phyloP scores from a whole-genome alignment of 2,797 vertebrate genomes.

The Manis pentadactyla region DNA sequence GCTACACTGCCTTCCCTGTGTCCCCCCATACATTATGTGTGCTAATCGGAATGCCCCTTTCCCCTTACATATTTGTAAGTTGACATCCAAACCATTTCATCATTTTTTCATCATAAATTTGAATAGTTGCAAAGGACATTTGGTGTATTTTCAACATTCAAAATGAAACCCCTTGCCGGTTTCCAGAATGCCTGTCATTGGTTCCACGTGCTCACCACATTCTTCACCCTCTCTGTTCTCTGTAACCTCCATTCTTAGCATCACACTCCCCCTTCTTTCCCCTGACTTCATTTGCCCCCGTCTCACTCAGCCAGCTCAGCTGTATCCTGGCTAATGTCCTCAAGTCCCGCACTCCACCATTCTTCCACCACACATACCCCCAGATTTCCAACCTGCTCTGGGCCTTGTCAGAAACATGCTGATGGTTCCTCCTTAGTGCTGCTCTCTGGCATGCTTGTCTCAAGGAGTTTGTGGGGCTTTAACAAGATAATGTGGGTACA shows the following conservation, averaged over 20 bases:
- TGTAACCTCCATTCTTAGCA: neutral
- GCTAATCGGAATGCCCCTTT: neutral
- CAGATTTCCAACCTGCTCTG: neutral
- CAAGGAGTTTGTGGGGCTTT: neutral
- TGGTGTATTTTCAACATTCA: slow-evolving; percentile 23
- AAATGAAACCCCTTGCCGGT: neutral
- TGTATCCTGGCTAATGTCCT: neutral
- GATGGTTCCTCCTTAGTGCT: neutral
- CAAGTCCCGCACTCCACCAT: neutral
- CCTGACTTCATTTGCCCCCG: neutral
- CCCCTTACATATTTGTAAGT: neutral
- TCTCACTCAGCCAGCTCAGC: neutral
- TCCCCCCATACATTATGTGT: too few relatives aligned
- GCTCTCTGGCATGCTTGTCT: neutral
- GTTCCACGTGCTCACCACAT: neutral
- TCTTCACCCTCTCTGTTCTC: neutral
- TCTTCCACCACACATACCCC: neutral
- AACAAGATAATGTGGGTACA: neutral
- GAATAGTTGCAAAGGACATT: slow-evolving; percentile 25
- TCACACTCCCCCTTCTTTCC: too few relatives aligned
- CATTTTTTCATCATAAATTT: slow-evolving; percentile 13
- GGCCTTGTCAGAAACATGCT: neutral
- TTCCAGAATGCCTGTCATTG: neutral
- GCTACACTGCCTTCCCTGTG: too few relatives aligned
- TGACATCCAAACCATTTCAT: neutral